Evolutionary conservation across 2,888 invertebrate genomes (phyloP), one percentile per base, ranked within the genome.

Genomic region (Tenthredo notha): DNA sequence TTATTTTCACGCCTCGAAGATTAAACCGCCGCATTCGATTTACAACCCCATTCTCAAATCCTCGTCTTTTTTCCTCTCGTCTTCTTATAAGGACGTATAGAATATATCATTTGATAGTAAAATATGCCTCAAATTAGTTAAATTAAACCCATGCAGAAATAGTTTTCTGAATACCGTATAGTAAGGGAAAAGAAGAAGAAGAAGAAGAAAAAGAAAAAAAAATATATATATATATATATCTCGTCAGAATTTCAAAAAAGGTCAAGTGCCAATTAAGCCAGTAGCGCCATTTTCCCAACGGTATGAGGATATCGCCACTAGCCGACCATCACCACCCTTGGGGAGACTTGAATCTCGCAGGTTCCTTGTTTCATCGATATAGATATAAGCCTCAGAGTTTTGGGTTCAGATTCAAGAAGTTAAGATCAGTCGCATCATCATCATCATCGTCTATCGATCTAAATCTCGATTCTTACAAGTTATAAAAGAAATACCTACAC

Each of bases 221-320:
- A n/a, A n/a, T n/a, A n/a, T n/a, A n/a, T n/a, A n/a, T n/a, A n/a
- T n/a, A n/a, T n/a, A n/a, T n/a, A n/a, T n/a, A n/a, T 77, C 77
- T 77, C 54, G 77, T 33, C 54, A 54, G 33, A 54, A 77, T 77
- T 54, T 54, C 54, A 33, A 77, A 33, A 77, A 77, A 77, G 77
- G 77, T 77, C 77, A 77, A 77, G 54, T 77, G 54, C 77, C 77
- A 77, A 77, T 77, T 77, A 54, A 50, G 54, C 33, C 33, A 50
- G 77, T n/a, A 21, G 77, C 50, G 77, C 50, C 33, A 54, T 50
- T 54, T 33, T 54, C 50, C 33, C 33, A 37, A 50, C n/a, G 54
- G 77, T 1, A 47, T n/a, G 25, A 33, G 29, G 72, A 50, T 77
- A 77, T 77, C 77, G 47, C 77, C 9, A 21, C 50, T 54, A 29